These are phyloP conservation scores for Ganaspis sp. DNA, from an alignment of 1,140 invertebrate species.

Conservation along the genomic window DNA sequence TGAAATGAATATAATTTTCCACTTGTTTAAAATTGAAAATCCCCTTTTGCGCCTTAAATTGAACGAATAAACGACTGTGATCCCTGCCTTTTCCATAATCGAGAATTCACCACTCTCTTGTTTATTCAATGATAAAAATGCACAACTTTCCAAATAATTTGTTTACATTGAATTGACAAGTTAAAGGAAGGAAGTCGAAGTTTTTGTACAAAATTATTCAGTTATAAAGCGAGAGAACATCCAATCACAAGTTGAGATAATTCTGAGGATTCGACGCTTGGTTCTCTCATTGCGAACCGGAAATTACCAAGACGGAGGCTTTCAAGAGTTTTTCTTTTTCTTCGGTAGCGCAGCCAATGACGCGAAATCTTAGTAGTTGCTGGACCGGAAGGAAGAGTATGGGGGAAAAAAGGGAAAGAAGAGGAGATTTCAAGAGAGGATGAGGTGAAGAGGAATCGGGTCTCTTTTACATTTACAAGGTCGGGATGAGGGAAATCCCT, in stretches of 20 bases:
- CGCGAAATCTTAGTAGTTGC: slow-evolving; percentile 11
- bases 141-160: too few species aligned
- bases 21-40: too few species aligned
- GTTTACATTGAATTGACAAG: background rate
- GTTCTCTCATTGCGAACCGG: slow-evolving; percentile 23
- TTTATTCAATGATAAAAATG: too few species aligned
- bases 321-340: slow-evolving; percentile 20
- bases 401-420: slow-evolving; percentile 13
- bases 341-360: slow-evolving; percentile 15
- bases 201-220: background rate
- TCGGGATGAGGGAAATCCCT: slow-evolving; percentile 53
- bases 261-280: slow-evolving; percentile 4
- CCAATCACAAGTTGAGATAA: background rate
- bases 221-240: background rate
- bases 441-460: slow-evolving; percentile 29
- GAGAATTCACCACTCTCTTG: too few species aligned
- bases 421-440: background rate
- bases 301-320: slow-evolving; percentile 30
- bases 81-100: too few species aligned
- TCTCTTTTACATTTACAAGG: slow-evolving; percentile 44
- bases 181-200: background rate
- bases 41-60: too few species aligned
- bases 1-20: too few species aligned
- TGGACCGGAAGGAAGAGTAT: background rate
- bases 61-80: too few species aligned